phyloP scores from a whole-genome alignment of 2,888 invertebrate genomes.

The Masnerella sp. region DNA sequence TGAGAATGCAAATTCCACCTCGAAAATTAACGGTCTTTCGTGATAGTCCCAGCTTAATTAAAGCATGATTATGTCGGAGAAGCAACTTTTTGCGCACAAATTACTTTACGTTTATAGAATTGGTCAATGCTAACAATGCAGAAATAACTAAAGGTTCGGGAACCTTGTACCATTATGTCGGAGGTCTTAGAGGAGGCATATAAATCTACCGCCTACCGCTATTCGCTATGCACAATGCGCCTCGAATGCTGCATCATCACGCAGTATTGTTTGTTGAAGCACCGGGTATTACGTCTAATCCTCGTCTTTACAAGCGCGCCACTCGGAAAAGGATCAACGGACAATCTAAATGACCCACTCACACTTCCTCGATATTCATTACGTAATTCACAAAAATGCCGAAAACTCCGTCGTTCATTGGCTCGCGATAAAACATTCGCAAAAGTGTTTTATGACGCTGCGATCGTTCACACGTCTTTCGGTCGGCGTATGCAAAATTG shows the following conservation, averaged over 20 bases:
- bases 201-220: conserved; percentile 72
- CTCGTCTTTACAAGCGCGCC: conserved; percentile 67
- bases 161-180: conserved; percentile 62
- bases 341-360: conserved; percentile 46
- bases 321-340: conserved; percentile 59
- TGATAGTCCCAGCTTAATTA: too few species aligned
- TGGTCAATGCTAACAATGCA: conserved; percentile 50
- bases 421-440: conserved; percentile 25
- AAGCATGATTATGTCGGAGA: neutral
- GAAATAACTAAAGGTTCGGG: conserved; percentile 64
- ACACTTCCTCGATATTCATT: conserved; percentile 48
- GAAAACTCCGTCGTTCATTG: conserved; percentile 25
- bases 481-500: neutral
- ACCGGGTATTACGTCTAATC: conserved; percentile 62
- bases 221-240: conserved; percentile 69
- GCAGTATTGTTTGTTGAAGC: conserved; percentile 70
- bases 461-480: conserved; percentile 15
- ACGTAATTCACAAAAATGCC: conserved; percentile 42
- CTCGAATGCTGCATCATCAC: conserved; percentile 70
- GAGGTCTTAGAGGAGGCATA: conserved; percentile 68
- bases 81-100: conserved; percentile 23
- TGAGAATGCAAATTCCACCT: too few species aligned
- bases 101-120: conserved; percentile 45
- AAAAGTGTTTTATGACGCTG: conserved; percentile 27
- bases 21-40: too few species aligned